Percentiles rank a stretch among this genome's conserved stretches.
Conservation (phyloP, 2,113 vertebrate species). For the Megaceryle maxima region DNA sequence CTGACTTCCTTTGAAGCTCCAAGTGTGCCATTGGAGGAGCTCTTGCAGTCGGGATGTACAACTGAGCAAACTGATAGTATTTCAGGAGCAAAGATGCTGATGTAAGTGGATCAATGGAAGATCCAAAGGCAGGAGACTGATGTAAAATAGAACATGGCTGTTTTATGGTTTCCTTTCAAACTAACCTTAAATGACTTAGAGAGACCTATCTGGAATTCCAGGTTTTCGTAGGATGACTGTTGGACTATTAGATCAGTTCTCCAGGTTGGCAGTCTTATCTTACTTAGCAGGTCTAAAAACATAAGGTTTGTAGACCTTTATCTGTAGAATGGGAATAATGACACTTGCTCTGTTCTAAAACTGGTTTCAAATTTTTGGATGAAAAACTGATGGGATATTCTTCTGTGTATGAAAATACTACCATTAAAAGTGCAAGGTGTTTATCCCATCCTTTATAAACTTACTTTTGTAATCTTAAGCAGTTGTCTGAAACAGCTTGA, state of each 20-base stretch:
- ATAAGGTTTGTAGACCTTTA: not conserved
- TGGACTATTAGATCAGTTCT: not conserved
- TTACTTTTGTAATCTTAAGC: not conserved
- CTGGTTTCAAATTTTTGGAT: not conserved
- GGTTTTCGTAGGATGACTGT: not conserved
- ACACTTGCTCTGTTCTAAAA: not conserved
- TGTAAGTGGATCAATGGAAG: not conserved
- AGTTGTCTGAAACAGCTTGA: not conserved
- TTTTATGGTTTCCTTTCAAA: not conserved
- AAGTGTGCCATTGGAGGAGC: not conserved
- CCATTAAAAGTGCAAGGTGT: not conserved
- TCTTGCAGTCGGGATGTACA: not conserved
- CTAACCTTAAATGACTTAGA: not conserved
- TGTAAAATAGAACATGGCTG: not conserved
- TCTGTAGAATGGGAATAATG: not conserved
- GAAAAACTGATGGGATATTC: not conserved
- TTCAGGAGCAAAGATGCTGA: not conserved
- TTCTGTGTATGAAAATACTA: not conserved
- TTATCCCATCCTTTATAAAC: not conserved
- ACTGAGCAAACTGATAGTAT: not conserved
- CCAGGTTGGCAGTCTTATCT: not conserved
- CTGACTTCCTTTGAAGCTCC: not conserved
- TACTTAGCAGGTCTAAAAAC: not conserved
- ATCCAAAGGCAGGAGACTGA: not conserved
- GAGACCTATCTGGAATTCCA: not conserved